These are phyloP conservation scores for Exaiptasia diaphana DNA, from an alignment of 64 coral and sea anemone genomes.

Conservation along the genomic window DNA sequence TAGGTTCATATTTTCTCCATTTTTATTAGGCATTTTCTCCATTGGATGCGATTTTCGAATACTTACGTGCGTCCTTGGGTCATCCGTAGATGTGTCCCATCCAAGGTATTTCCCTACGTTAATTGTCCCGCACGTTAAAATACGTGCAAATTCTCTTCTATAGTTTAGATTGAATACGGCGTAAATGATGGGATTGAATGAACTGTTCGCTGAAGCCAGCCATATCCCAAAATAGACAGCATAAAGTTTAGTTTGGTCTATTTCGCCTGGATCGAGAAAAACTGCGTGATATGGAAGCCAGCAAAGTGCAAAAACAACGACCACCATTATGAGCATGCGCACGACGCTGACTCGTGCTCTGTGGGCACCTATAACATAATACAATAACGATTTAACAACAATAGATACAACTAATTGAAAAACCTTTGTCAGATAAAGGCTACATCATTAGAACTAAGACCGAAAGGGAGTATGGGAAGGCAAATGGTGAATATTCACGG, in stretches of 20 bases:
- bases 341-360: constrained; percentile 52
- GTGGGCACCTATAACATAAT: constrained; percentile 34
- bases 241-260: neutral
- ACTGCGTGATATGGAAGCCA: constrained; percentile 42
- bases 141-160: constrained; percentile 35
- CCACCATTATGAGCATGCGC: constrained; percentile 57
- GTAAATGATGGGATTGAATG: constrained; percentile 54
- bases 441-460: too few relatives aligned
- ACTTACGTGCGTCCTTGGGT: neutral
- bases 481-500: too few relatives aligned
- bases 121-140: constrained; percentile 4
- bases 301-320: constrained; percentile 27
- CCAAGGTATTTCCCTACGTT: constrained; percentile 12
- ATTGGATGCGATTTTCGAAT: neutral
- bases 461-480: too few relatives aligned
- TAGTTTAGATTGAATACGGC: constrained; percentile 63
- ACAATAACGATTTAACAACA: too few relatives aligned
- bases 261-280: neutral
- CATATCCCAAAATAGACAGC: constrained; percentile 20
- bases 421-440: too few relatives aligned
- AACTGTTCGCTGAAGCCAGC: constrained; percentile 48
- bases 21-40: neutral
- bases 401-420: too few relatives aligned
- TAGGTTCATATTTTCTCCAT: neutral
- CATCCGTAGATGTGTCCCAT: neutral